Percentiles rank a stretch among this genome's conserved stretches.
These are phyloP conservation scores for Penaeus japonicus DNA, from an alignment of 1,140 invertebrate genomes.

Conservation along the genomic window DNA sequence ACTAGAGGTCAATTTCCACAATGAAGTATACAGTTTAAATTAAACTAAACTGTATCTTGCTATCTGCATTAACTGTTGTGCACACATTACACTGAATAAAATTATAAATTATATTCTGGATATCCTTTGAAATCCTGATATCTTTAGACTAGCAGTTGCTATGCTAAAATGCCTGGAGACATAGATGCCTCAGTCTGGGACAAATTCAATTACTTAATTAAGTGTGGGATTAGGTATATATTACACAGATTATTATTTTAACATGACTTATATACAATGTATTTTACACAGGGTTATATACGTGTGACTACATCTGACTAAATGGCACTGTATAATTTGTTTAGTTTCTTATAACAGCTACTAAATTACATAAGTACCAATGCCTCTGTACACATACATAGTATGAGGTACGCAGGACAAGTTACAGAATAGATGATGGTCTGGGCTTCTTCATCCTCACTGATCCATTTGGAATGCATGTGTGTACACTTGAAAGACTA, in stretches of 20 bases:
- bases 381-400: slow-evolving; percentile 40
- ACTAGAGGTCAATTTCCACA: slow-evolving; percentile 47
- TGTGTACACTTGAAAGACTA: slow-evolving; percentile 56
- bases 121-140: slow-evolving; percentile 30
- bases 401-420: slow-evolving; percentile 36
- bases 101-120: slow-evolving; percentile 36
- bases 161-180: slow-evolving; percentile 50
- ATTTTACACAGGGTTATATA: slow-evolving; percentile 51
- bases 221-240: slow-evolving; percentile 42
- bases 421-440: slow-evolving; percentile 26
- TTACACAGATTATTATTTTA: slow-evolving; percentile 49
- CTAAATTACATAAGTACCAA: slow-evolving; percentile 44
- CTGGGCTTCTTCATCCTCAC: slow-evolving; percentile 31
- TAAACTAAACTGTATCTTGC: slow-evolving; percentile 39
- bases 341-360: slow-evolving; percentile 1
- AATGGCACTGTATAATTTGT: slow-evolving; percentile 54
- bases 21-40: slow-evolving; percentile 45
- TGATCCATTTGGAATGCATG: slow-evolving; percentile 50
- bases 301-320: slow-evolving; percentile 55
- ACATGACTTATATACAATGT: slow-evolving; percentile 52
- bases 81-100: slow-evolving; percentile 51
- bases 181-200: slow-evolving; percentile 21
- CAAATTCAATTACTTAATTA: slow-evolving; percentile 33
- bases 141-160: slow-evolving; percentile 37
- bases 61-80: slow-evolving; percentile 45